Evolutionary conservation across 2,888 invertebrate genomes (phyloP), one percentile per base, ranked within the genome.

Genomic region (Hyposoter didymator): DNA sequence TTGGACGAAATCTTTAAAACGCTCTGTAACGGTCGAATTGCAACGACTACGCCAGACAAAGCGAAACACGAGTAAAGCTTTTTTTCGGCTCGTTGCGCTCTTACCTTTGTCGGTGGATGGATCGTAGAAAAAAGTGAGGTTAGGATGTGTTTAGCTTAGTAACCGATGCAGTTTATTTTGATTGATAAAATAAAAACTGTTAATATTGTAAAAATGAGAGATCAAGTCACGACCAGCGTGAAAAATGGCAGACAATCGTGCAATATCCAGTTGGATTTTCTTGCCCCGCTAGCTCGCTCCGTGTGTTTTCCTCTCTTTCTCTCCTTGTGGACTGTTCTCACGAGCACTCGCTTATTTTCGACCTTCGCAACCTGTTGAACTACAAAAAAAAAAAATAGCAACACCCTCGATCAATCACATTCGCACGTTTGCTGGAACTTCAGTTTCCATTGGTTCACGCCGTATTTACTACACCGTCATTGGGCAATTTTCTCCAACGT

Each of bases 141-240:
- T 75, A 76, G 45, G 19, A 55, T n/a, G 45, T 32, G 73, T 55
- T 8, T 0, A 5, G 32, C 28, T 55, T 17, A 39, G 14, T 39
- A 39, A 17, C 64, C 39, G 67, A 10, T 32, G 45, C 43, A 12
- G 28, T 43, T 59, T 8, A 22, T 39, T 80, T 66, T 64, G 6
- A 59, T 39, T 3, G 64, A 64, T 17, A 43, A 73, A 73, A 10
- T 28, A 43, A 45, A 8, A 66, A 12, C 19, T 43, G 62, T 35
- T 43, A 4, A 22, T 1, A 28, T 14, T 22, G 14, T 49, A 43
- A 39, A 35, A 49, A 39, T 19, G 52, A 28, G 35, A 49, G 12
- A 35, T n/a, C 35, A 59, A 79, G 80, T 74, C 86, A 76, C 87
- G 86, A 49, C 84, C 87, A 35, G 87, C 87, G 87, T 86, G 87